Conservation (phyloP, 2,888 invertebrate genomes). For the Erannis defoliaria region DNA sequence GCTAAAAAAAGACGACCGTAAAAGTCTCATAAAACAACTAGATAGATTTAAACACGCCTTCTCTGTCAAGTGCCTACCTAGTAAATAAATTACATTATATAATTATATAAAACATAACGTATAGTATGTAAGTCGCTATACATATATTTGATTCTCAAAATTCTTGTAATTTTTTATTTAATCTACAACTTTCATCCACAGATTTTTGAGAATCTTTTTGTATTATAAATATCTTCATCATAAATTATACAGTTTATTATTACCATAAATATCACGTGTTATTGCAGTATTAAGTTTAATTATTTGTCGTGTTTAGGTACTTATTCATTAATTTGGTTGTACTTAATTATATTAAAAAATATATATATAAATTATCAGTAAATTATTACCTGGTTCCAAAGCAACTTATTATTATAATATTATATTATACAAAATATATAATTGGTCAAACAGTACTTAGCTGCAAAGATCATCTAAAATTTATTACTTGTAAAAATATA, state of each 20-base stretch:
- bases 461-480: no score
- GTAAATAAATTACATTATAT: constrained; percentile 55
- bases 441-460: neutral
- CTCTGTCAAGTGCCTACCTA: constrained; percentile 74
- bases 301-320: constrained; percentile 32
- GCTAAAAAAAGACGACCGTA: neutral
- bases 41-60: constrained; percentile 38
- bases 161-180: neutral
- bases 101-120: constrained; percentile 50
- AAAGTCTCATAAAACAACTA: constrained; percentile 18
- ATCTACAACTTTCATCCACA: constrained; percentile 2
- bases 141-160: constrained; percentile 18
- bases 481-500: no score
- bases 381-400: constrained; percentile 18
- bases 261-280: constrained; percentile 28
- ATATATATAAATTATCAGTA: constrained; percentile 31
- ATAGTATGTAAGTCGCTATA: constrained; percentile 31
- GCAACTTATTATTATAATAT: neutral
- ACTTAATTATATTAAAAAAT: constrained; percentile 38
- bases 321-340: constrained; percentile 34
- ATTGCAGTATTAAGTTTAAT: constrained; percentile 43
- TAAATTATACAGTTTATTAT: constrained; percentile 16
- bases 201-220: constrained; percentile 30
- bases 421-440: neutral
- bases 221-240: constrained; percentile 17